Base-by-base conservation (phyloP, 1,140 invertebrate genomes). In the Cryptotermes secundus region DNA sequence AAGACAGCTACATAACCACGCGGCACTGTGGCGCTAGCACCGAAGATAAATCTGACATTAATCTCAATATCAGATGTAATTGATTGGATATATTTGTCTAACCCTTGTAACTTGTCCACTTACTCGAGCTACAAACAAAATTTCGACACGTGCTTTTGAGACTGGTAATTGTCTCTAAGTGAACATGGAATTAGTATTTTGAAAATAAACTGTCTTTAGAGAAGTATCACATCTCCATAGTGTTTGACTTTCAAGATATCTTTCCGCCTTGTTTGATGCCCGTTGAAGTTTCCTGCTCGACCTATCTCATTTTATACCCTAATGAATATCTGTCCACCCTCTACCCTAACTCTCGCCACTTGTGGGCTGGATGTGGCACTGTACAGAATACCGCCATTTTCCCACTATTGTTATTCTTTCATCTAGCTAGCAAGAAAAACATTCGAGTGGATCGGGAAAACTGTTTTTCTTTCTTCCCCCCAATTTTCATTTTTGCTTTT, bases 391-490 rank as follows among this genome's bases (percentile, higher is more conserved):
- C 81, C 12, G 81, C 45, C 81, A 82, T 45, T 82, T 82, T 82
- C 81, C 81, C 81, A 82, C 81, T 38, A 45, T 82, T 82, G 81
- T 82, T 82, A 82, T 82, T 82, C 38, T 82, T 82, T 82, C 81
- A 82, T 82, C 45, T 82, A 45, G 36, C 38, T n/a, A 16, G 38
- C 36, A 82, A 45, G 45, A 82, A 82, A 82, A 82, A 82, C 81
- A 82, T 82, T 45, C 81, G 38, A 45, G 35, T 82, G 81, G 81
- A 72, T 72, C 59, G 59, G 59, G 59, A 72, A 59, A 72, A 72
- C 59, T 72, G 59, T 72, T 72, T 82, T 82, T 38, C 45, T 82
- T 82, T 82, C 81, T 82, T 34, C 81, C 81, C 35, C 81, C 36
- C n/a, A 42, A 38, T 82, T 82, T 82, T 45, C n/a, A 24, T 45